phyloP scores from a whole-genome alignment of 92 coral and sea anemone genomes.

The Phenganax stokvisi region DNA sequence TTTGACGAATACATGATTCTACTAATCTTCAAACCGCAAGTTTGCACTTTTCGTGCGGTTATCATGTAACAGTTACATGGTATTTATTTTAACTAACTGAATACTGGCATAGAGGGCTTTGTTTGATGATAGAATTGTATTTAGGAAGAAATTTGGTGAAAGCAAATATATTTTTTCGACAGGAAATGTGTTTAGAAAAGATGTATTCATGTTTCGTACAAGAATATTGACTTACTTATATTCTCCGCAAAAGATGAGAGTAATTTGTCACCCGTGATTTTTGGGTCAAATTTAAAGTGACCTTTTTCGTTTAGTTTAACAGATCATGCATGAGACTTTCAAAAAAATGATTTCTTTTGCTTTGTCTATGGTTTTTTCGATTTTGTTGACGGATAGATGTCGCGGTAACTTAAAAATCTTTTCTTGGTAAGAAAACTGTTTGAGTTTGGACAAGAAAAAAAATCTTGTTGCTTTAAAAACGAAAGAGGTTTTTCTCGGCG shows the following conservation, averaged over 20 bases:
- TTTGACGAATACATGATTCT: background rate
- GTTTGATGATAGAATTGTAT: no score
- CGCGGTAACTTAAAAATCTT: background rate
- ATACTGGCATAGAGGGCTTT: background rate
- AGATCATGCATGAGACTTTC: background rate
- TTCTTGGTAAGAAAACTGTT: background rate
- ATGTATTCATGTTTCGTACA: background rate
- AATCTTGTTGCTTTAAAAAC: no score
- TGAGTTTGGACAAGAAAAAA: no score
- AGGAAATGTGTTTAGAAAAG: background rate
- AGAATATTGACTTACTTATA: background rate
- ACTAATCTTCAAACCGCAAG: constrained; percentile 1
- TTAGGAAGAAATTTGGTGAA: no score
- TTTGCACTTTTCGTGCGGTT: background rate
- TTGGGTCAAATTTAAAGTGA: constrained; percentile 7
- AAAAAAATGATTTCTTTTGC: background rate
- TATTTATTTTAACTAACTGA: background rate
- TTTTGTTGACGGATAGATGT: background rate
- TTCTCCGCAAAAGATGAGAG: background rate
- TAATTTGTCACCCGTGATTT: background rate
- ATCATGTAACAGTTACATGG: background rate
- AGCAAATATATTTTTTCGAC: background rate
- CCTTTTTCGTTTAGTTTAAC: background rate
- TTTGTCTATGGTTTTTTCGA: constrained; percentile 7
- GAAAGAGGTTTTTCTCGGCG: background rate